These are phyloP conservation scores for Andrena bucephala DNA, from an alignment of 2,888 invertebrate species.

Conservation along the genomic window DNA sequence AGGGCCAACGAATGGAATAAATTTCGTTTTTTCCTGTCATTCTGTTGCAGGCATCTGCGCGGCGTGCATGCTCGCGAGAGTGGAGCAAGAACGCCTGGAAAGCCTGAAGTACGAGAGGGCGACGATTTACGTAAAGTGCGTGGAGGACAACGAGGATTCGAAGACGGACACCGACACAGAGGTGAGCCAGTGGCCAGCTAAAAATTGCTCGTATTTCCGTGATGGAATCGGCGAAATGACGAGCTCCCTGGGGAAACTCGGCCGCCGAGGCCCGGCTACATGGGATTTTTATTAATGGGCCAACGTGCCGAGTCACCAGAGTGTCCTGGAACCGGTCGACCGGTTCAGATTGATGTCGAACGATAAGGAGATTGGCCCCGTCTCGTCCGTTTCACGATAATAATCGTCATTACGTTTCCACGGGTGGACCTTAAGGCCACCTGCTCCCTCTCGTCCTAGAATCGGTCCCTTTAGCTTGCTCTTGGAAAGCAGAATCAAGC, in stretches of 20 bases:
- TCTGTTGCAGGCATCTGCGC: constrained; percentile 76
- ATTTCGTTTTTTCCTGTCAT: not conserved
- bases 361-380: constrained; percentile 77
- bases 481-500: not conserved
- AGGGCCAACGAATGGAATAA: not conserved
- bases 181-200: constrained; percentile 38
- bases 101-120: constrained; percentile 82
- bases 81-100: constrained; percentile 80
- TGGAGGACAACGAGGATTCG: constrained; percentile 80
- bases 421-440: constrained; percentile 50
- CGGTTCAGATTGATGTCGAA: constrained; percentile 74
- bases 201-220: not conserved
- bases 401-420: constrained; percentile 78
- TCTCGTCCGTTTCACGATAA: constrained; percentile 79
- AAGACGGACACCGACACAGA: constrained; percentile 67
- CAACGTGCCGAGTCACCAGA: constrained; percentile 70
- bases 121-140: constrained; percentile 81
- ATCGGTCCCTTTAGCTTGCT: not conserved
- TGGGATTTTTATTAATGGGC: constrained; percentile 68
- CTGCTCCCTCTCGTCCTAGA: constrained; percentile 52
- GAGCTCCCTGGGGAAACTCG: constrained; percentile 21
- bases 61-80: constrained; percentile 79
- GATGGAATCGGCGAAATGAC: not conserved
- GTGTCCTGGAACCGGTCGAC: constrained; percentile 68
- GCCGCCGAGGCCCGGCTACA: constrained; percentile 19